Evolutionary conservation across 2,797 vertebrate species (phyloP).

Genomic region (Rhodeus uyekii): DNA sequence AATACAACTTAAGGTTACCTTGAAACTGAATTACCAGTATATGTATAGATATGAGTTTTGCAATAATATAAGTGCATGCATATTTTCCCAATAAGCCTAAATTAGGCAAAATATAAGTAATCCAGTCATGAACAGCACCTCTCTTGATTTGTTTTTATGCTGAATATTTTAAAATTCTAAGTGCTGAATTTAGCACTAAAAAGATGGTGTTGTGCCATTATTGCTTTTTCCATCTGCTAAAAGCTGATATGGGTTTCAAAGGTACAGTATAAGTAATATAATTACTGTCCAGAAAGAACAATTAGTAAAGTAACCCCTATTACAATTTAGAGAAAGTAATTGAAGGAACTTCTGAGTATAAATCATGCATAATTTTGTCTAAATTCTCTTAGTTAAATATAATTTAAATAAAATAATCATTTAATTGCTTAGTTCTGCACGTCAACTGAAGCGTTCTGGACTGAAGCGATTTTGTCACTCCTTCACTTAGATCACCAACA

Average conservation of each 20-base stretch:
- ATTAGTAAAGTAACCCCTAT: constrained; percentile 1
- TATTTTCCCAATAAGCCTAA: not conserved
- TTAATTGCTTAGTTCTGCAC: not conserved
- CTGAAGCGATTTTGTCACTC: not conserved
- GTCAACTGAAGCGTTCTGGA: not conserved
- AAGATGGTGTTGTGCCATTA: not conserved
- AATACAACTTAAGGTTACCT: not conserved
- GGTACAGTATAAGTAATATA: constrained; percentile 12
- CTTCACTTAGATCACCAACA: constrained; percentile 4
- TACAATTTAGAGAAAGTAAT: not conserved
- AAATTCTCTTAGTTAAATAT: not conserved
- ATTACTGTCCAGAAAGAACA: constrained; percentile 35
- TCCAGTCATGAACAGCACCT: constrained; percentile 15
- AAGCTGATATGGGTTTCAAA: constrained; percentile 26
- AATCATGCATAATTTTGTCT: not conserved
- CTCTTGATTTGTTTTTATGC: not conserved
- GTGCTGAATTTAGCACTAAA: constrained; percentile 12
- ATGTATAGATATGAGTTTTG: not conserved
- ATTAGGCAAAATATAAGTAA: not conserved
- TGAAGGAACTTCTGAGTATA: not conserved
- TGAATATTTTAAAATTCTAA: not conserved
- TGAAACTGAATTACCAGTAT: not conserved
- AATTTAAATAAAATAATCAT: not conserved
- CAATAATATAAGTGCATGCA: not conserved
- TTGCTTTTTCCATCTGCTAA: constrained; percentile 12